A percentile compares a stretch with the other conserved stretches of the same genome.
Evolutionary conservation across 1,140 invertebrate genomes (phyloP).

Genomic region (Meloidogyne exigua): DNA sequence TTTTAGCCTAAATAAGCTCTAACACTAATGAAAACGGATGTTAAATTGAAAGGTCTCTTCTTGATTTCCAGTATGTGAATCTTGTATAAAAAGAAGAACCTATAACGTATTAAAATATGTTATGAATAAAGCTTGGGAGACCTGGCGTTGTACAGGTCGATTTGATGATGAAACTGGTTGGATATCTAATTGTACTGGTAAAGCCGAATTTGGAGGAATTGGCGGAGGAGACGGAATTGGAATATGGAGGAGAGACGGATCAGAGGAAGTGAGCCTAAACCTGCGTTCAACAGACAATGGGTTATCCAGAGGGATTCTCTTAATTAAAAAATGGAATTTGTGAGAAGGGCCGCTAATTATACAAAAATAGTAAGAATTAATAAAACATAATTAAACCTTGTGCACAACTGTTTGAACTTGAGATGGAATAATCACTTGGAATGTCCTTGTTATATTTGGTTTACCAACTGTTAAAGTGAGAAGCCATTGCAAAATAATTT

Average conservation of each 20-base stretch:
- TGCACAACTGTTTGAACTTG: conserved; percentile 6
- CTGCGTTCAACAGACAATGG: conserved; percentile 35
- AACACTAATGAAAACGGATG: conserved; percentile 22
- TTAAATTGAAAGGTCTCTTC: conserved; percentile 44
- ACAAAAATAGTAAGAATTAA: not conserved
- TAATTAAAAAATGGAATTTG: not conserved
- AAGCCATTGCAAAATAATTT: conserved; percentile 37
- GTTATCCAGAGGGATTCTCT: conserved; percentile 43
- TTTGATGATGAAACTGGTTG: not conserved
- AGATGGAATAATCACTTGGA: conserved; percentile 39
- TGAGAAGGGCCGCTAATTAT: not conserved
- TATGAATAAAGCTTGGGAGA: not conserved
- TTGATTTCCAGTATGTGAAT: conserved; percentile 40
- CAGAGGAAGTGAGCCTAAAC: conserved; percentile 42
- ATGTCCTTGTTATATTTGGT: conserved; percentile 52
- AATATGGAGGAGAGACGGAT: conserved; percentile 37
- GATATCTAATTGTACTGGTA: not conserved
- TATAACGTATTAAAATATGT: conserved; percentile 6
- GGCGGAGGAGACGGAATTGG: conserved; percentile 22
- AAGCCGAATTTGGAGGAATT: not conserved
- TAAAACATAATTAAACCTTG: conserved; percentile 23
- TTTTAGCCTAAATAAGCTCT: not conserved
- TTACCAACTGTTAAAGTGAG: conserved; percentile 31
- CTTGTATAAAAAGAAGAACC: conserved; percentile 43
- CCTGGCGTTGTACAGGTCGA: not conserved